Evolutionary conservation across 2,888 invertebrate species (phyloP).

Genomic region (Chrysolina americana): DNA sequence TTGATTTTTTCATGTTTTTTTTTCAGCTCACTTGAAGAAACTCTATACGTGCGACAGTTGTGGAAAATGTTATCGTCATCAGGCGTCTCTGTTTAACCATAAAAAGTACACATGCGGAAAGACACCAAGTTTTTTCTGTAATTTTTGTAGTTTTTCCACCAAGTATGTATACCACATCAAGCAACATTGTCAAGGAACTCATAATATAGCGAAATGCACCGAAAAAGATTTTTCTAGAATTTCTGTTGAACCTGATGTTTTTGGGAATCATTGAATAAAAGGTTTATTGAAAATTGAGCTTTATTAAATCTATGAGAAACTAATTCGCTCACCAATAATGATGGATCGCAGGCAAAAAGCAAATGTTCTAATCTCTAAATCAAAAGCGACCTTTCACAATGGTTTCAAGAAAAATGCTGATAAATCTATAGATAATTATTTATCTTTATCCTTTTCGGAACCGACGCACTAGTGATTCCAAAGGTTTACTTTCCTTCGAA

Average conservation of each 20-base stretch:
- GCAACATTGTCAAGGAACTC: slow-evolving; percentile 41
- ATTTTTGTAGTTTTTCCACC: slow-evolving; percentile 71
- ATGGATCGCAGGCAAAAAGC: no score
- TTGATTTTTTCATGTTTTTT: not conserved
- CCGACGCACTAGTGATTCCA: no score
- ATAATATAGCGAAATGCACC: slow-evolving; percentile 31
- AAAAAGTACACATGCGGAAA: slow-evolving; percentile 67
- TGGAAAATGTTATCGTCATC: slow-evolving; percentile 40
- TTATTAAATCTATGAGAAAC: no score
- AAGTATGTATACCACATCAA: slow-evolving; percentile 52
- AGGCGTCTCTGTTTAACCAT: slow-evolving; percentile 48
- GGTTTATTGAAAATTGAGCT: no score
- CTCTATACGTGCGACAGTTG: slow-evolving; percentile 39
- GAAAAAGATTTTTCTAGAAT: slow-evolving; percentile 27
- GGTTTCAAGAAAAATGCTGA: no score
- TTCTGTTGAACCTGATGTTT: not conserved
- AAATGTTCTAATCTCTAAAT: no score
- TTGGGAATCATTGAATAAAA: no score
- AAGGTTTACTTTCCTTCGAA: no score
- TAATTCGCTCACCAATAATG: no score
- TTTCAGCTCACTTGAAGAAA: slow-evolving; percentile 14
- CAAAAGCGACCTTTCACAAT: no score
- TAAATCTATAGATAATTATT: no score
- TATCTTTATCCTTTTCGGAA: no score
- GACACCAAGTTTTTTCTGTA: slow-evolving; percentile 81